A percentile compares a stretch with the other conserved stretches of the same genome.
phyloP scores from a whole-genome alignment of 2,888 invertebrate genomes.

The Kuschelorhynchus macadamiae region DNA sequence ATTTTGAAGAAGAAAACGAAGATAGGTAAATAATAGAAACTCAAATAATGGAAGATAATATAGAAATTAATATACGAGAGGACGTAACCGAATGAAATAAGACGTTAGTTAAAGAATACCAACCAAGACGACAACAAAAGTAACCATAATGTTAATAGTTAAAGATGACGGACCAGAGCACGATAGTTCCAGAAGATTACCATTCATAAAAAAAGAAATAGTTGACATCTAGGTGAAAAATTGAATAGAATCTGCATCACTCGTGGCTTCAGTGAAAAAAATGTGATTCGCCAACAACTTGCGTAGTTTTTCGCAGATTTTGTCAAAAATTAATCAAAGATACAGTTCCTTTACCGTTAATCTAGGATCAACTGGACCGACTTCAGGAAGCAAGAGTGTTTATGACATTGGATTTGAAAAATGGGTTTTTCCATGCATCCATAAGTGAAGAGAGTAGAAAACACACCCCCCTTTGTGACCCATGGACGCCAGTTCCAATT shows the following conservation, averaged over 20 bases:
- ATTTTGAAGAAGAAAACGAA: neutral
- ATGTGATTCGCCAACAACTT: conserved; percentile 48
- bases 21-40: no score
- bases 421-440: conserved; percentile 59
- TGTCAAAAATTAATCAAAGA: conserved; percentile 50
- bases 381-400: conserved; percentile 37
- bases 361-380: conserved; percentile 45
- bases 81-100: conserved; percentile 3
- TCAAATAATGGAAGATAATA: conserved; percentile 7
- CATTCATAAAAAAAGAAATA: conserved; percentile 47
- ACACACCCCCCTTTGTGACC: conserved; percentile 64
- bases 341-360: no score
- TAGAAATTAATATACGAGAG: conserved; percentile 10
- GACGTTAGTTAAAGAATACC: conserved; percentile 8
- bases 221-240: conserved; percentile 48
- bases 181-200: conserved; percentile 50
- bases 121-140: conserved; percentile 14
- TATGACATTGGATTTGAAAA: conserved; percentile 53
- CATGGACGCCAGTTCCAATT: conserved; percentile 65
- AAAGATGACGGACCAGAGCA: conserved; percentile 48
- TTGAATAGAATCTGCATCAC: conserved; percentile 53
- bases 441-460: conserved; percentile 51
- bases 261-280: conserved; percentile 55
- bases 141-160: conserved; percentile 15
- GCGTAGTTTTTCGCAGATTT: conserved; percentile 52